Evolutionary conservation across 2,113 vertebrate species (phyloP).

Genomic region (Hipposideros armiger): DNA sequence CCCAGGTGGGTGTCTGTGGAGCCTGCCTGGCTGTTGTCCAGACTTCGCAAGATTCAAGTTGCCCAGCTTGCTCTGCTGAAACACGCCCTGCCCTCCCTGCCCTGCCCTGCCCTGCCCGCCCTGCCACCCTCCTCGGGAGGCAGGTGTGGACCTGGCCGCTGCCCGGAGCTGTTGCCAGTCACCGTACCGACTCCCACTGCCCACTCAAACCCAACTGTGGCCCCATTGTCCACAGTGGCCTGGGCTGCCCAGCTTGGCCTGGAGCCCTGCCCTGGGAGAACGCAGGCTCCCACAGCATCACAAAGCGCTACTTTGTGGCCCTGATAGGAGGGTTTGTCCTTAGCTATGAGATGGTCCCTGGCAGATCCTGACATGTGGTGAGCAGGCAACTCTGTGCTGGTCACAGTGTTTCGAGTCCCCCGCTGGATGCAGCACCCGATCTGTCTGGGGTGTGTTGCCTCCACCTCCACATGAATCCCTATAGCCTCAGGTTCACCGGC

Average conservation of each 20-base stretch:
- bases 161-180: not conserved
- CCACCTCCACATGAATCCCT: accelerated
- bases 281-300: slow-evolving; percentile 6
- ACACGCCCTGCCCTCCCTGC: not conserved
- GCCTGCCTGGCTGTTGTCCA: not conserved
- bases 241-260: slow-evolving; percentile 30
- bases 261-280: slow-evolving; percentile 56
- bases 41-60: not conserved
- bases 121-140: not conserved
- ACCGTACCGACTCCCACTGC: not conserved
- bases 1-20: not conserved
- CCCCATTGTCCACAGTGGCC: slow-evolving; percentile 67
- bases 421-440: not conserved
- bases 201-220: slow-evolving; percentile 15
- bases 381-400: slow-evolving; percentile 60
- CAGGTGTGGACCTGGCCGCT: not conserved
- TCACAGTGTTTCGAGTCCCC: not conserved
- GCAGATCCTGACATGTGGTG: slow-evolving; percentile 80
- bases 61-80: not conserved
- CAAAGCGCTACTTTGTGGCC: slow-evolving; percentile 77
- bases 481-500: not conserved
- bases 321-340: slow-evolving; percentile 65
- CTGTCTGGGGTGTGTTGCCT: not conserved
- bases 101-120: not conserved
- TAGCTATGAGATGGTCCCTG: slow-evolving; percentile 76